A percentile compares a stretch with the other conserved stretches of the same genome.
phyloP scores from a whole-genome alignment of 2,797 vertebrate species.

The Sandelia bainsii region DNA sequence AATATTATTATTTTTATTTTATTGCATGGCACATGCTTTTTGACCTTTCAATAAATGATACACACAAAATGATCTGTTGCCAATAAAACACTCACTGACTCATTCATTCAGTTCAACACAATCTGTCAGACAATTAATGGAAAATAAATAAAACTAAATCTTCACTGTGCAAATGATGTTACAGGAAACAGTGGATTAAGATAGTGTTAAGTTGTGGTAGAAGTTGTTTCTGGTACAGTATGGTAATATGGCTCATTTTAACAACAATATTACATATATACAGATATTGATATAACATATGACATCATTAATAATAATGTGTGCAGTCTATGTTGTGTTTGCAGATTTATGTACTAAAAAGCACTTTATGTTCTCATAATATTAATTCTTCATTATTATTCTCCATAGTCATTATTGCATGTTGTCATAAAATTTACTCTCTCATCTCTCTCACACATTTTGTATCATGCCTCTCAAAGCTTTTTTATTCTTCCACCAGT shows the following conservation, averaged over 20 bases:
- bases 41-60: too few relatives aligned
- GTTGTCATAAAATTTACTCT: slow-evolving; percentile 5
- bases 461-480: slow-evolving; percentile 5
- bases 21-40: too few relatives aligned
- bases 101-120: neutral
- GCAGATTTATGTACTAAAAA: neutral
- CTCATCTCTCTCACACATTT: slow-evolving; percentile 7
- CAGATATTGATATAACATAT: slow-evolving; percentile 7
- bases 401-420: slow-evolving; percentile 14
- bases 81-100: too few relatives aligned
- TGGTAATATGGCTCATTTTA: slow-evolving; percentile 6
- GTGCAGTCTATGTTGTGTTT: neutral
- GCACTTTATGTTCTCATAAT: neutral
- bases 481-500: slow-evolving; percentile 30
- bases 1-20: too few relatives aligned
- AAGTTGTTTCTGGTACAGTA: neutral
- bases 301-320: neutral
- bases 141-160: neutral
- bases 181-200: neutral
- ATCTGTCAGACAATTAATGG: neutral
- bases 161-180: neutral
- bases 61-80: too few relatives aligned
- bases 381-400: slow-evolving; percentile 4
- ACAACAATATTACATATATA: slow-evolving; percentile 1
- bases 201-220: too few relatives aligned